Percentiles rank a stretch among this genome's conserved stretches.
These are phyloP conservation scores for Drosophila funebris DNA, from an alignment of 1,140 invertebrate species.

Conservation along the genomic window DNA sequence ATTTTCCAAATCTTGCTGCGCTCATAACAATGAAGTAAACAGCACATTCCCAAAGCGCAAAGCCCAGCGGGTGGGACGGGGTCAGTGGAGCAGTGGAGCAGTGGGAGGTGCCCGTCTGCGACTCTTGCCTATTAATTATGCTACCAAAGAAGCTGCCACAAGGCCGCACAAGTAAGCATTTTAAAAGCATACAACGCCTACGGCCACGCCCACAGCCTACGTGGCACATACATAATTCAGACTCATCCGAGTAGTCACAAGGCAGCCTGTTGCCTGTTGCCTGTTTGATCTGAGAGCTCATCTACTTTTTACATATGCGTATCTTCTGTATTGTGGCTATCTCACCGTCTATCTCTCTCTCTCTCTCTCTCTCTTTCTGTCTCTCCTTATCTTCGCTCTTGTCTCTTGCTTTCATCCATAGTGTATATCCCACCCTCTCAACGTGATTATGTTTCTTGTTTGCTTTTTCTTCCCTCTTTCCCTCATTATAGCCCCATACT, in stretches of 20 bases:
- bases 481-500: constrained; percentile 89
- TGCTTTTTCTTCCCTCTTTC: constrained; percentile 42
- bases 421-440: constrained; percentile 6
- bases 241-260: neutral
- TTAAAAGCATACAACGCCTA: constrained; percentile 53
- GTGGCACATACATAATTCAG: constrained; percentile 37
- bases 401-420: neutral
- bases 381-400: constrained; percentile 33
- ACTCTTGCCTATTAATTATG: constrained; percentile 72
- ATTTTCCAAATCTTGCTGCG: constrained; percentile 73
- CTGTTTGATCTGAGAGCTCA: constrained; percentile 17
- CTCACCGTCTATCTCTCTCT: constrained; percentile 29
- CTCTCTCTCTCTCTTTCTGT: constrained; percentile 19
- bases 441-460: constrained; percentile 66
- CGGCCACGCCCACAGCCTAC: neutral
- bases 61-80: neutral
- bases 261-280: constrained; percentile 50
- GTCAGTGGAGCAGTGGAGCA: constrained; percentile 1
- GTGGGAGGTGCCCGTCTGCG: constrained; percentile 14
- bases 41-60: constrained; percentile 45
- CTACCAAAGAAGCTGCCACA: constrained; percentile 41
- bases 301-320: constrained; percentile 7
- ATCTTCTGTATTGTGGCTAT: constrained; percentile 9
- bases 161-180: constrained; percentile 42
- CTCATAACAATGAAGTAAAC: constrained; percentile 77